phyloP scores from a whole-genome alignment of 2,888 invertebrate species.

The Papilio elwesi region DNA sequence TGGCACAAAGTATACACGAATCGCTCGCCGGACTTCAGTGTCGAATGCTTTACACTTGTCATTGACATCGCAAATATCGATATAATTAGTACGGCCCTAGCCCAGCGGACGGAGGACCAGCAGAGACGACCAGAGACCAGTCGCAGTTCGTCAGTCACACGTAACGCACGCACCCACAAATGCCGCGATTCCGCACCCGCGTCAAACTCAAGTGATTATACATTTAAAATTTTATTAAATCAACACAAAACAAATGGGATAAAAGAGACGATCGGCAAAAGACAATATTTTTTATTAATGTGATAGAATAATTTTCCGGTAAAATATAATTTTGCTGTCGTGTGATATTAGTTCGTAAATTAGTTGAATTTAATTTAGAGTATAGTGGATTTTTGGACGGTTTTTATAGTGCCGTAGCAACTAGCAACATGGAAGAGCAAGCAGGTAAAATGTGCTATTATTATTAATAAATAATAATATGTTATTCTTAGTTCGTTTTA shows the following conservation, averaged over 20 bases:
- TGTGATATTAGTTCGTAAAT: conserved; percentile 79
- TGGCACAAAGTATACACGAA: background rate
- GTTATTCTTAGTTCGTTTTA: background rate
- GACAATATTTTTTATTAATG: conserved; percentile 37
- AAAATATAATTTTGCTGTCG: conserved; percentile 54
- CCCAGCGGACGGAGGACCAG: conserved; percentile 1
- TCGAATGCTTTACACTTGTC: conserved; percentile 20
- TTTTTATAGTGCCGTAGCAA: conserved; percentile 51
- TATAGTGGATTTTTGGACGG: conserved; percentile 50
- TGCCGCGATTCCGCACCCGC: conserved; percentile 66
- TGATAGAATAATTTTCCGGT: conserved; percentile 36
- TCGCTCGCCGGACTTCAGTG: conserved; percentile 12
- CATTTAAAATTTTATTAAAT: conserved; percentile 35
- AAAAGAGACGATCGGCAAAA: conserved; percentile 49
- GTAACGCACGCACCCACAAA: conserved; percentile 58
- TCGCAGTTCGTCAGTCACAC: conserved; percentile 19
- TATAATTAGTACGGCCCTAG: conserved; percentile 40
- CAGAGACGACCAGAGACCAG: conserved; percentile 10
- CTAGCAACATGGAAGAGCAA: conserved; percentile 70
- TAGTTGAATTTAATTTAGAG: conserved; percentile 53
- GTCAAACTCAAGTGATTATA: conserved; percentile 71
- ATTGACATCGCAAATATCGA: conserved; percentile 37
- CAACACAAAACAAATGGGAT: conserved; percentile 68
- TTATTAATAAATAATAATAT: background rate
- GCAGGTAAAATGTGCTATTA: conserved; percentile 60